Base-by-base conservation (phyloP, 2,113 vertebrate species). In the Caracal caracal region DNA sequence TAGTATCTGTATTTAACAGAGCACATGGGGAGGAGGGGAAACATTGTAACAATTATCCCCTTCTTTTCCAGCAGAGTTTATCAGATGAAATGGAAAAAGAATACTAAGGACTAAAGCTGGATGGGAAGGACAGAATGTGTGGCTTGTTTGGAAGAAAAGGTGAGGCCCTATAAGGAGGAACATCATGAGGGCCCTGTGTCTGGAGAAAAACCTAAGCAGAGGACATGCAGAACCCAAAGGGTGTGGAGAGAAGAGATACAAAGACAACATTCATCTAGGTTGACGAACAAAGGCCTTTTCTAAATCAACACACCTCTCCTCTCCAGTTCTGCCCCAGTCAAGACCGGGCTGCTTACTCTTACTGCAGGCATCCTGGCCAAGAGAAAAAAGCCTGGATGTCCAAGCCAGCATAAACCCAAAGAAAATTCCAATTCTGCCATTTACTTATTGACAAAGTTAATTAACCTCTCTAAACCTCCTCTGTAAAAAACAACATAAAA, bases 1-100 rank as follows among this genome's bases (percentile, higher is more conserved):
- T 35, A 94, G 71, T 40, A 81, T 71, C 70, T 94, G 6, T 84
- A 73, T 40, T 70, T 91, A 90, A 95, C 70, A 85, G 40, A 79
- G 13, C 68, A 63, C n/a, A 7, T 6, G n/a, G 73, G 12, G 12
- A 90, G 30, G 63, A 85, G 1, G 15, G 28, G 28, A 66, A 73
- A 71, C 24, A 89, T 49, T 66, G 47, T 8, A 94, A 78, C n/a
- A 94, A 90, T 70, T 65, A 59, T 40, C 19, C 35, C 22, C 35
- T 75, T 56, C 17, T 53, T 93, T n/a, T 90, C 33, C n/a, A 90
- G 33, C 73, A 78, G 17, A n/a, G 3, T 63, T 84, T 89, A 79
- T 87, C 40, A 68, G 59, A 66, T 85, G 81, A 88, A 80, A 70
- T 90, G 53, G 65, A 83, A 53, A 19, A 35, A 49, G 47, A 59